phyloP scores from a whole-genome alignment of 2,888 invertebrate genomes.

The Drosophila meridionalis region DNA sequence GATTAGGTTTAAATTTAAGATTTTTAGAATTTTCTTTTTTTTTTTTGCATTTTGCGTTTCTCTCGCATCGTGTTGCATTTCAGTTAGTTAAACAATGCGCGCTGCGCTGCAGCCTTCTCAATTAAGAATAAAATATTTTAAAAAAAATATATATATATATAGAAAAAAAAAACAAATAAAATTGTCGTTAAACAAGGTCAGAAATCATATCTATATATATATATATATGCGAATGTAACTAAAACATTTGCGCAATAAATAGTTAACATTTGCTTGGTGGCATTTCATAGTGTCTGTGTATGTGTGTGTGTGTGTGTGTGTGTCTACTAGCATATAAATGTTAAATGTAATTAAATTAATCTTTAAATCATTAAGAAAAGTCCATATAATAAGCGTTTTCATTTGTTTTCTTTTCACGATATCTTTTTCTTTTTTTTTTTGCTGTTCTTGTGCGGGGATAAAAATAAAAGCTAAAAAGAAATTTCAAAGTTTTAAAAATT shows the following conservation, averaged over 20 bases:
- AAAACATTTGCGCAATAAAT: slow-evolving; percentile 37
- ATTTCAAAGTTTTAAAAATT: not conserved
- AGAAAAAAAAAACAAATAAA: slow-evolving; percentile 5
- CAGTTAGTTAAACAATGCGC: slow-evolving; percentile 15
- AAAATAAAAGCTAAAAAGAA: slow-evolving; percentile 5
- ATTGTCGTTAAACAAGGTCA: not conserved
- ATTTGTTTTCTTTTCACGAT: slow-evolving; percentile 68
- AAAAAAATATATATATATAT: slow-evolving; percentile 4
- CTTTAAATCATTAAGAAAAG: slow-evolving; percentile 68
- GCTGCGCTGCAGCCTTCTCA: slow-evolving; percentile 47
- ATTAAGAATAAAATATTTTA: slow-evolving; percentile 11
- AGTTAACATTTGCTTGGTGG: slow-evolving; percentile 38
- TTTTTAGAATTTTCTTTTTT: not conserved
- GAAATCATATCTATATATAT: slow-evolving; percentile 4
- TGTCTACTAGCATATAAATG: slow-evolving; percentile 24
- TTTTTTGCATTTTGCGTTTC: not conserved
- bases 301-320: slow-evolving; percentile 23
- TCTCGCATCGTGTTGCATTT: not conserved
- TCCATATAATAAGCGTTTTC: slow-evolving; percentile 73
- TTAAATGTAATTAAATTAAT: slow-evolving; percentile 54
- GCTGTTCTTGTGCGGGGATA: slow-evolving; percentile 12
- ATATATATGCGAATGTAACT: slow-evolving; percentile 16
- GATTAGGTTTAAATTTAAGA: not conserved
- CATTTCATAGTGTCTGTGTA: slow-evolving; percentile 12
- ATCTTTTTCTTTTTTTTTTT: slow-evolving; percentile 37